Conservation (phyloP, 2,113 vertebrate genomes). For the Cephalopholis sonnerati region DNA sequence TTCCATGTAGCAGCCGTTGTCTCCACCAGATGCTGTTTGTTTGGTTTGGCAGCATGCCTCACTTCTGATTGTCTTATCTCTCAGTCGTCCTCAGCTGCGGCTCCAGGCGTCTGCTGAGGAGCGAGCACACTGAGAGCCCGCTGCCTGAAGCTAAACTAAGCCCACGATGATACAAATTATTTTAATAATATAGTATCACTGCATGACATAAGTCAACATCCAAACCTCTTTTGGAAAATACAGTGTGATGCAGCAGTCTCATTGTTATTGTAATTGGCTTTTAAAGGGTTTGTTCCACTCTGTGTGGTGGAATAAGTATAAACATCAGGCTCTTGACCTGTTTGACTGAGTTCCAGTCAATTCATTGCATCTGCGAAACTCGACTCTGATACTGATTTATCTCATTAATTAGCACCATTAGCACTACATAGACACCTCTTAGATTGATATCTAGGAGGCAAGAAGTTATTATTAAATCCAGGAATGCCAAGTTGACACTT, state of each 20-base stretch:
- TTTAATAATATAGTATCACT: not conserved
- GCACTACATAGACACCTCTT: not conserved
- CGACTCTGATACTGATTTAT: not conserved
- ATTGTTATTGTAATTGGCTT: not conserved
- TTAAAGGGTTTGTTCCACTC: not conserved
- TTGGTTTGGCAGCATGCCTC: slow-evolving; percentile 68
- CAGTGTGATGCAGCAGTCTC: not conserved
- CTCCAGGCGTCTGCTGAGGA: slow-evolving; percentile 29
- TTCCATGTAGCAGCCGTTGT: slow-evolving; percentile 34
- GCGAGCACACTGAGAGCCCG: slow-evolving; percentile 16
- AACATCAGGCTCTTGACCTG: not conserved
- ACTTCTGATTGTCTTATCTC: slow-evolving; percentile 60
- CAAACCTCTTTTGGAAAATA: not conserved
- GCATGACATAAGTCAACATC: not conserved
- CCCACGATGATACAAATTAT: slow-evolving; percentile 25
- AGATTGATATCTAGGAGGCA: not conserved
- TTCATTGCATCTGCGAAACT: not conserved
- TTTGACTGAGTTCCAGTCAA: not conserved
- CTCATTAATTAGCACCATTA: not conserved
- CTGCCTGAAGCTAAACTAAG: slow-evolving; percentile 35
- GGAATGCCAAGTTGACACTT: not conserved
- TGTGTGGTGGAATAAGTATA: not conserved
- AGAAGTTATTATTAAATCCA: not conserved
- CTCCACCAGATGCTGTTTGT: slow-evolving; percentile 70
- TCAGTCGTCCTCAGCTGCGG: slow-evolving; percentile 51